phyloP scores from a whole-genome alignment of 2,113 vertebrate genomes.

The Aleadryas rufinucha region DNA sequence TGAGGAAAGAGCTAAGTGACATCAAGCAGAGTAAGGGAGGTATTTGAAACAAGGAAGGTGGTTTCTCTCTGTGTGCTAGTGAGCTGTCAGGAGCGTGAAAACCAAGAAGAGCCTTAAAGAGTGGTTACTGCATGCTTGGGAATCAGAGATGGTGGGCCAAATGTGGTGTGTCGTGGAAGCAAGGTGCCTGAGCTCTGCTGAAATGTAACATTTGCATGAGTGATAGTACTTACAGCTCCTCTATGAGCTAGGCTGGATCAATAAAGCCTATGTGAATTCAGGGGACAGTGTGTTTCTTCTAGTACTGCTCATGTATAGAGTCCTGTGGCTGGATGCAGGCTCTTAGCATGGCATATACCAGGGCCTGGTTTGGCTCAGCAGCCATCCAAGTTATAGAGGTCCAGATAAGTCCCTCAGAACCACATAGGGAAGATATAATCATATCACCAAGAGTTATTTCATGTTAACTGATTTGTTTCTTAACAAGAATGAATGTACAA shows the following conservation, averaged over 20 bases:
- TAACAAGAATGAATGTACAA: background rate
- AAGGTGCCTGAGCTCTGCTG: background rate
- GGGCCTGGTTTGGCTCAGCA: background rate
- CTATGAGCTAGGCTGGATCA: background rate
- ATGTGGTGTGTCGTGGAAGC: background rate
- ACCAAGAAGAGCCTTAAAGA: background rate
- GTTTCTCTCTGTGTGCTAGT: background rate
- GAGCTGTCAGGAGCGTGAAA: background rate
- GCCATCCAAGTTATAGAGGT: background rate
- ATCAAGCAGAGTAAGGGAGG: background rate
- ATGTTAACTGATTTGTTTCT: background rate
- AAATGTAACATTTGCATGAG: fast-evolving
- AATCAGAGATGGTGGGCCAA: background rate
- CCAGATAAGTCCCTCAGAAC: background rate
- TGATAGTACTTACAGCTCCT: background rate
- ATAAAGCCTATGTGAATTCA: background rate
- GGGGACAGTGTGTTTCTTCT: fast-evolving
- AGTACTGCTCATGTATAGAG: background rate
- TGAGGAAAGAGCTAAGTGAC: background rate
- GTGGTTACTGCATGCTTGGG: background rate
- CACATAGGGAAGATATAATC: background rate
- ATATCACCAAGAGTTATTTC: background rate
- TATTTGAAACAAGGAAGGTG: background rate
- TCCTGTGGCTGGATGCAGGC: background rate
- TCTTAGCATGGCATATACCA: background rate